Evolutionary conservation across 2,113 vertebrate species (phyloP).

Genomic region (Calyptommatus sinebrachiatus): DNA sequence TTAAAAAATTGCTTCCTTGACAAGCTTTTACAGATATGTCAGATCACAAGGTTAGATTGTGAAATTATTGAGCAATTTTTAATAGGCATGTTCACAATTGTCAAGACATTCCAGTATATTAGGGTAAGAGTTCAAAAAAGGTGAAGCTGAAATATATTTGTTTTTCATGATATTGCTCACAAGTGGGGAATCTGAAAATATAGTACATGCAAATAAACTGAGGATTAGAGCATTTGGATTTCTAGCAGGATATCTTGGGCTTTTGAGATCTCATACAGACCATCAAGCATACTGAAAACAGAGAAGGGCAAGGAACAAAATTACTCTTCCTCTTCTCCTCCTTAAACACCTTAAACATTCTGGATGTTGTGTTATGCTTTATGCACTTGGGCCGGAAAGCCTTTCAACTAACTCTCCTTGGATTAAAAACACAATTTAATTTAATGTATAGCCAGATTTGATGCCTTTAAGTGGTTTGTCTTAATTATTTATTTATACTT

Average conservation of each 20-base stretch:
- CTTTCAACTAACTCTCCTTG: too few relatives aligned
- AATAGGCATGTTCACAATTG: not conserved
- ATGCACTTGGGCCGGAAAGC: too few relatives aligned
- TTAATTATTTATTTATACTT: too few relatives aligned
- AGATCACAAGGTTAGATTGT: not conserved
- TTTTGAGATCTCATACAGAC: not conserved
- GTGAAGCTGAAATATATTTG: not conserved
- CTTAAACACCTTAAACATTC: not conserved
- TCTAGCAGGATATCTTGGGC: not conserved
- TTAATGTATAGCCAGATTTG: too few relatives aligned
- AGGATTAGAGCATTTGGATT: not conserved
- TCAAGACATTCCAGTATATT: not conserved
- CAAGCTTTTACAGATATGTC: not conserved
- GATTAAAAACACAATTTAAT: too few relatives aligned
- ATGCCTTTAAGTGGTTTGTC: too few relatives aligned
- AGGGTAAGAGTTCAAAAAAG: not conserved
- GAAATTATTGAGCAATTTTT: not conserved
- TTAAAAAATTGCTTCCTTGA: conserved; percentile 35
- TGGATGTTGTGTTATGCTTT: not conserved
- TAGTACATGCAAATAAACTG: not conserved
- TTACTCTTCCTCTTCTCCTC: not conserved
- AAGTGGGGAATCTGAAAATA: not conserved
- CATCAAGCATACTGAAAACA: not conserved
- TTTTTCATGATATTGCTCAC: not conserved
- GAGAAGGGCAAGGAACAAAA: not conserved